Base-by-base conservation (phyloP, 1,140 invertebrate genomes). In the Portunus trituberculatus region DNA sequence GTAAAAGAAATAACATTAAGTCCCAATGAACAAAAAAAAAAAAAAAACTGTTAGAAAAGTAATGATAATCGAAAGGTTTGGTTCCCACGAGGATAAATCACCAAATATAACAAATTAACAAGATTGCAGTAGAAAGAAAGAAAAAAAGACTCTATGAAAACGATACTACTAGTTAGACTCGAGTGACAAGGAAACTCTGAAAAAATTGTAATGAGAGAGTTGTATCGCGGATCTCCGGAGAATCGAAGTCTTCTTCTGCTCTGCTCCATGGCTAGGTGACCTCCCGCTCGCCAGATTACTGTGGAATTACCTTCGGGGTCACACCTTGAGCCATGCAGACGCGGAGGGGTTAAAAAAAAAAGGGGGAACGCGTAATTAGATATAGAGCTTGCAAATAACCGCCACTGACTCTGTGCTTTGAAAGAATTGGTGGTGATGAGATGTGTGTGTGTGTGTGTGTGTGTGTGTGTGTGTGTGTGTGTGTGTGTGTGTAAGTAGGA, bases 261-360 rank as follows among this genome's bases (percentile, higher is more conserved):
- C 29, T 59, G 52, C 3, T 0, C 86, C 7, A 16, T 25, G 32
- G 16, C 86, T 88, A 14, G 12, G 32, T 88, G 31, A 14, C 29
- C 45, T n/a, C 29, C 86, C 86, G 16, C 7, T 2, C 86, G n/a
- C 91, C 28, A 86, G 84, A 93, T 93, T 93, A 86, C 32, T 39
- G 14, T 46, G 28, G 46, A 93, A 93, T 93, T 86, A 93, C 76
- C 82, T 16, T 82, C n/a, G 82, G 92, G 86, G 84, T 93, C 76
- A 48, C 92, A 93, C 92, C 46, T 86, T 93, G 29, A 93, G 48
- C 92, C 82, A 86, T 93, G 92, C 92, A 93, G 82, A 93, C 76
- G 32, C 76, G 16, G 46, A 91, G 16, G 59, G 4, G 31, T 29
- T 7, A 84, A 25, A 84, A 84, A 84, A 84, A 84, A 84, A 48